phyloP scores from a whole-genome alignment of 2,888 invertebrate genomes.

The Trichogramma evanescens region DNA sequence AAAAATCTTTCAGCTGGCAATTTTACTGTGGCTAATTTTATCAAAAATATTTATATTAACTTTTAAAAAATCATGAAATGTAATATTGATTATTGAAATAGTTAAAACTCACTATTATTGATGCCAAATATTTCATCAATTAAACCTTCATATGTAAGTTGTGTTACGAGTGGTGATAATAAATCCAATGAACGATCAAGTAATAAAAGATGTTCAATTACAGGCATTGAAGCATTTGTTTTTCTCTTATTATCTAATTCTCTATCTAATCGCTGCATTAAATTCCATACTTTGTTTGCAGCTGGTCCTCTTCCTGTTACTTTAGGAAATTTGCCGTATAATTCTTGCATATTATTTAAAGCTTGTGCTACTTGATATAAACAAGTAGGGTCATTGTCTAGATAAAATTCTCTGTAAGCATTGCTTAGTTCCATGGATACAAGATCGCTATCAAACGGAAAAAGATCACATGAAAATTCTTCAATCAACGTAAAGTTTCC shows the following conservation, averaged over 20 bases:
- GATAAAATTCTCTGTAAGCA: conserved; percentile 72
- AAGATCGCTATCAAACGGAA: conserved; percentile 86
- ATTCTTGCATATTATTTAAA: conserved; percentile 73
- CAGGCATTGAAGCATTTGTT: conserved; percentile 50
- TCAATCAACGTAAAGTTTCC: conserved; percentile 70
- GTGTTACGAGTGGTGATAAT: conserved; percentile 85
- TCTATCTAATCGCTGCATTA: conserved; percentile 66
- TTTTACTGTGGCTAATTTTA: conserved; percentile 58
- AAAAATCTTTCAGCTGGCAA: conserved; percentile 81
- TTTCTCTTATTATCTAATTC: conserved; percentile 55
- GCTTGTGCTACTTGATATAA: conserved; percentile 84
- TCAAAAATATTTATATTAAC: conserved; percentile 4
- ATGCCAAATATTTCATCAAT: conserved; percentile 93
- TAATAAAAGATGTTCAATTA: conserved; percentile 82
- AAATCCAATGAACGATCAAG: conserved; percentile 89
- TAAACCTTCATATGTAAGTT: conserved; percentile 94
- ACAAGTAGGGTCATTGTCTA: conserved; percentile 85
- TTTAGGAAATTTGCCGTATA: conserved; percentile 83
- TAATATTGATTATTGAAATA: not conserved
- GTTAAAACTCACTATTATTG: conserved; percentile 53
- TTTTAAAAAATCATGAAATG: conserved; percentile 1
- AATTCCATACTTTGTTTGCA: conserved; percentile 83
- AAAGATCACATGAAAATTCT: conserved; percentile 81
- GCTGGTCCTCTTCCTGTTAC: conserved; percentile 85
- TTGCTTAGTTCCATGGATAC: conserved; percentile 84